These are phyloP conservation scores for Siderastrea radians DNA, from an alignment of 92 coral and sea anemone species.

Conservation along the genomic window DNA sequence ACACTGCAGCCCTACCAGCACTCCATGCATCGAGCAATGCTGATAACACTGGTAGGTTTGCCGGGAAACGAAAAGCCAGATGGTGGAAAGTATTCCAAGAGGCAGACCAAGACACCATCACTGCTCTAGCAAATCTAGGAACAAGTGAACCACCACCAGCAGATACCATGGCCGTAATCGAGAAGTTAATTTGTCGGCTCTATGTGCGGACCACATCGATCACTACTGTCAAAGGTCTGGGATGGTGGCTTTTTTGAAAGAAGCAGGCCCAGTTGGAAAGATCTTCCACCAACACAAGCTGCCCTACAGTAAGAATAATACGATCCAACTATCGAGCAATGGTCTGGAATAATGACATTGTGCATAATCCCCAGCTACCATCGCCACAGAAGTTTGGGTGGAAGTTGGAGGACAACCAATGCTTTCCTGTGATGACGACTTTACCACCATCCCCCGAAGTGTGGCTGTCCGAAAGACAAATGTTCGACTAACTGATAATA, in stretches of 20 bases:
- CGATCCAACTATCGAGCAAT: conserved; percentile 32
- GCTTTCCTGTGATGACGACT: conserved; percentile 24
- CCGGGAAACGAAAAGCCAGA: conserved; percentile 25
- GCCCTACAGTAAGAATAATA: conserved; percentile 1
- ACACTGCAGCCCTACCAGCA: conserved; percentile 40
- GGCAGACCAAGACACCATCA: conserved; percentile 30
- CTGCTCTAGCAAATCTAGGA: conserved; percentile 53
- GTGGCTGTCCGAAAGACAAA: conserved; percentile 49
- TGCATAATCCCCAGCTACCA: conserved; percentile 22
- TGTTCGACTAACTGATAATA: conserved; percentile 39
- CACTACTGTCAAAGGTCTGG: not conserved
- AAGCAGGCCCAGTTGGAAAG: not conserved
- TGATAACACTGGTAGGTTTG: conserved; percentile 45
- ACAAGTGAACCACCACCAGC: conserved; percentile 51
- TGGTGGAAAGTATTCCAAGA: conserved; percentile 55
- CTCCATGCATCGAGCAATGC: conserved; percentile 42
- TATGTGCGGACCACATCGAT: conserved; percentile 16
- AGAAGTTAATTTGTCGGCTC: conserved; percentile 47
- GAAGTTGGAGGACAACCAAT: conserved; percentile 35
- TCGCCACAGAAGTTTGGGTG: conserved; percentile 20
- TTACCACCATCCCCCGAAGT: conserved; percentile 41
- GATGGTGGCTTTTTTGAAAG: not conserved
- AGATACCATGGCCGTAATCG: conserved; percentile 49
- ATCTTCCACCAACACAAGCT: conserved; percentile 36
- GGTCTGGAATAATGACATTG: conserved; percentile 16